phyloP scores from a whole-genome alignment of 2,797 vertebrate genomes.

The Huso huso region DNA sequence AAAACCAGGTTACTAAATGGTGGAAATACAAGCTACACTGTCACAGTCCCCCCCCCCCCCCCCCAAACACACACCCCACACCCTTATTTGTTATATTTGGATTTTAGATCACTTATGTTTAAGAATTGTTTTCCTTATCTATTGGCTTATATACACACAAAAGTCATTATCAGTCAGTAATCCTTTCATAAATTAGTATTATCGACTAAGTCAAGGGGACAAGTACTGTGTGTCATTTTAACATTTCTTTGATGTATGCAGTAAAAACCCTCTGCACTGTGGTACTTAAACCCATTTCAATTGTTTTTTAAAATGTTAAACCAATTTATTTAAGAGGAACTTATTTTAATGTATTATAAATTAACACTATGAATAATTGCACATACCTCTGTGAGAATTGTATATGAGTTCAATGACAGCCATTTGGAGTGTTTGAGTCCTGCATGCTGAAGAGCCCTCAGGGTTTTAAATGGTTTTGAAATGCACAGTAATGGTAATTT shows the following conservation, averaged over 20 bases:
- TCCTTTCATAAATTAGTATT: background rate
- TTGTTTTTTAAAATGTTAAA: constrained; percentile 12
- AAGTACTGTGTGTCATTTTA: background rate
- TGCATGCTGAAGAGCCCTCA: constrained; percentile 2
- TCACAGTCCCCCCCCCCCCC: too few species aligned
- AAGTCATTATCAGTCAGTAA: background rate
- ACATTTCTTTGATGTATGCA: constrained; percentile 4
- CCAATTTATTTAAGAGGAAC: constrained; percentile 12
- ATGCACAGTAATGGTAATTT: background rate
- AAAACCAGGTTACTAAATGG: too few species aligned
- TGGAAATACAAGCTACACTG: too few species aligned
- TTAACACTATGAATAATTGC: constrained; percentile 14
- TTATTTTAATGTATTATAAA: constrained; percentile 17
- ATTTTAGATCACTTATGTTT: too few species aligned
- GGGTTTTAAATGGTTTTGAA: background rate
- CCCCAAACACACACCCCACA: too few species aligned
- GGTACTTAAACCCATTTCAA: constrained; percentile 12
- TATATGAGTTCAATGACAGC: constrained; percentile 10
- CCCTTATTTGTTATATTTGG: too few species aligned
- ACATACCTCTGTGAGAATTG: constrained; percentile 10
- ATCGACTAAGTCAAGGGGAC: background rate
- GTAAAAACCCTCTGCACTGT: background rate
- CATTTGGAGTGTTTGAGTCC: constrained; percentile 16
- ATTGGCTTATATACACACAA: too few species aligned
- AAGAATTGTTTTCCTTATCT: too few species aligned